phyloP scores from a whole-genome alignment of 2,888 invertebrate species.

The Pantelozetes paolii region DNA sequence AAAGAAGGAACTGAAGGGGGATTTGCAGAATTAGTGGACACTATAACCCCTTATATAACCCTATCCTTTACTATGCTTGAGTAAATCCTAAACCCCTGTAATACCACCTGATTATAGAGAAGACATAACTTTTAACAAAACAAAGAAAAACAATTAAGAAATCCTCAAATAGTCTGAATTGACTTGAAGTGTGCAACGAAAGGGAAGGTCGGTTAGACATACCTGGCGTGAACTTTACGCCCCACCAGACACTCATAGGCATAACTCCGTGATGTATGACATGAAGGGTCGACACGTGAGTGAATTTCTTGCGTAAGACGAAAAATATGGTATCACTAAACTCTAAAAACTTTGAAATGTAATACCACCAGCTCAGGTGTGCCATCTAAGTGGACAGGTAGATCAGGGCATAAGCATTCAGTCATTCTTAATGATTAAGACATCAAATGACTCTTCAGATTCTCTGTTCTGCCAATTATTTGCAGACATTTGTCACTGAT shows the following conservation, averaged over 20 bases:
- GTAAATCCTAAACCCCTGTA: too few species aligned
- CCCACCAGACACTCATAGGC: slow-evolving; percentile 57
- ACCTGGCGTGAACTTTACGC: slow-evolving; percentile 56
- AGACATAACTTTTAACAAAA: neutral
- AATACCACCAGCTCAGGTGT: slow-evolving; percentile 81
- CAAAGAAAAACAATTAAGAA: neutral
- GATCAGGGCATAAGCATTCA: too few species aligned
- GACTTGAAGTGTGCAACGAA: neutral
- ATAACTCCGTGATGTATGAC: slow-evolving; percentile 75
- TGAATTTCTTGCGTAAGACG: slow-evolving; percentile 73
- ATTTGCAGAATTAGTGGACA: too few species aligned
- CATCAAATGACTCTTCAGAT: too few species aligned
- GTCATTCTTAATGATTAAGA: too few species aligned
- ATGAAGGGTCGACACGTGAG: slow-evolving; percentile 80
- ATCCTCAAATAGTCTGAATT: neutral
- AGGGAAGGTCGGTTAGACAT: neutral
- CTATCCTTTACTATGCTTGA: too few species aligned
- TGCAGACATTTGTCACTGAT: too few species aligned
- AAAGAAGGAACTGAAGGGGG: too few species aligned
- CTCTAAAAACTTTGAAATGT: slow-evolving; percentile 80
- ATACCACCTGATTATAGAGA: too few species aligned
- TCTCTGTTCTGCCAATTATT: too few species aligned
- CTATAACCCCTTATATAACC: too few species aligned
- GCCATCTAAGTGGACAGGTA: slow-evolving; percentile 64
- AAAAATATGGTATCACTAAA: slow-evolving; percentile 84